phyloP scores from a whole-genome alignment of 2,888 invertebrate genomes.

The Allophyes oxyacanthae region DNA sequence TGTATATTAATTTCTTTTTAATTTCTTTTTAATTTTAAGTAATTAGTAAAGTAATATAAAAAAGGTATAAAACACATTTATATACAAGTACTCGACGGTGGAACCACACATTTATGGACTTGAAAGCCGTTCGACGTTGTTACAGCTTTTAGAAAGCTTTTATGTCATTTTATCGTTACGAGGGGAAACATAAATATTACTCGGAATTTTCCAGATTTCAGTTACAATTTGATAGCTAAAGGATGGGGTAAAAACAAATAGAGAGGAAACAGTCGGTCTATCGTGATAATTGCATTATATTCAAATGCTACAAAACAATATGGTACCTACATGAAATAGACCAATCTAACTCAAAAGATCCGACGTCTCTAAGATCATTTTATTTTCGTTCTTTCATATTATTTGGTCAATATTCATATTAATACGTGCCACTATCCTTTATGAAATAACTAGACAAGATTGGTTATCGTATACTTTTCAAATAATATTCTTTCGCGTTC shows the following conservation, averaged over 20 bases:
- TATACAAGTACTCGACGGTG: slow-evolving; percentile 7
- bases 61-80: too few species aligned
- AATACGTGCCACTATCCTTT: slow-evolving; percentile 2
- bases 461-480: slow-evolving; percentile 15
- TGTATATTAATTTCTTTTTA: too few species aligned
- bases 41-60: too few species aligned
- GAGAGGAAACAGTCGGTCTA: too few species aligned
- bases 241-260: neutral
- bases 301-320: too few species aligned
- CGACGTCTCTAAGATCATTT: too few species aligned
- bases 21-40: too few species aligned
- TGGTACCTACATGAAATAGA: too few species aligned
- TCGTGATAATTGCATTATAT: too few species aligned
- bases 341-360: too few species aligned
- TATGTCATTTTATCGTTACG: slow-evolving; percentile 55
- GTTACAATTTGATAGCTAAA: slow-evolving; percentile 19
- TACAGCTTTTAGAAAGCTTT: slow-evolving; percentile 62
- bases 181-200: slow-evolving; percentile 39
- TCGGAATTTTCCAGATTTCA: slow-evolving; percentile 19
- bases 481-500: slow-evolving; percentile 13
- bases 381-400: neutral
- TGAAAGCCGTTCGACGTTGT: slow-evolving; percentile 42
- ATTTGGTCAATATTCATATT: slow-evolving; percentile 6
- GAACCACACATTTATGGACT: slow-evolving; percentile 36
- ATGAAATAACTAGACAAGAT: slow-evolving; percentile 17